Conservation (phyloP, 2,113 vertebrate genomes). For the Passerina amoena region DNA sequence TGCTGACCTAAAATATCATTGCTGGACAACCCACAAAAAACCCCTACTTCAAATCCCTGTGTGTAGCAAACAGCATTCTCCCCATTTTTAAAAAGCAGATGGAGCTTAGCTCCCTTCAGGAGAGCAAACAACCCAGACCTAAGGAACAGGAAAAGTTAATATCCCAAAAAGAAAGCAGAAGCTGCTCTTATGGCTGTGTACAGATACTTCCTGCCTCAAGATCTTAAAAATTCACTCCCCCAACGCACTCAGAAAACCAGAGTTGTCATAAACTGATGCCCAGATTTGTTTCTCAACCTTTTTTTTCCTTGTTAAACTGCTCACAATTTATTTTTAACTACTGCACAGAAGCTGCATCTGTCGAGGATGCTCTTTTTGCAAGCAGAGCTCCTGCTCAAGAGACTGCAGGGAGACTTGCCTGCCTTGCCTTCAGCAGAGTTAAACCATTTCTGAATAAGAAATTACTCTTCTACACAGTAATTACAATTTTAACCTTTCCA, state of each 20-base stretch:
- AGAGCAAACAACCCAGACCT: neutral
- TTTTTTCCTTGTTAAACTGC: neutral
- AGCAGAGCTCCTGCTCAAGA: neutral
- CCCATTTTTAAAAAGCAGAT: neutral
- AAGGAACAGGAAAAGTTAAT: neutral
- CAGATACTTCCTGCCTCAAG: neutral
- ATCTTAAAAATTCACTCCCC: neutral
- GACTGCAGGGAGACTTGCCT: neutral
- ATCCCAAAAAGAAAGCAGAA: neutral
- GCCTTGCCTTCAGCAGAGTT: neutral
- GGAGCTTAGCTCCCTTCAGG: neutral
- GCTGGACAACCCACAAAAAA: neutral
- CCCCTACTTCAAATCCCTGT: neutral
- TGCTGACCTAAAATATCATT: neutral
- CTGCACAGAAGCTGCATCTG: conserved; percentile 34
- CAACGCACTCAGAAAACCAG: neutral
- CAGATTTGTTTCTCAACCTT: conserved; percentile 15
- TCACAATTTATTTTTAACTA: conserved; percentile 35
- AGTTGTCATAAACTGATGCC: neutral
- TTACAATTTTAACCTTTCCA: neutral
- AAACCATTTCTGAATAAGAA: neutral
- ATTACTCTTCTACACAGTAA: neutral
- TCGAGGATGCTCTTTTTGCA: neutral
- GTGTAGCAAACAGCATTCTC: neutral
- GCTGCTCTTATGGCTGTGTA: neutral